Base-by-base conservation (phyloP, 1,140 invertebrate species). In the Drosophila quadrilineata region DNA sequence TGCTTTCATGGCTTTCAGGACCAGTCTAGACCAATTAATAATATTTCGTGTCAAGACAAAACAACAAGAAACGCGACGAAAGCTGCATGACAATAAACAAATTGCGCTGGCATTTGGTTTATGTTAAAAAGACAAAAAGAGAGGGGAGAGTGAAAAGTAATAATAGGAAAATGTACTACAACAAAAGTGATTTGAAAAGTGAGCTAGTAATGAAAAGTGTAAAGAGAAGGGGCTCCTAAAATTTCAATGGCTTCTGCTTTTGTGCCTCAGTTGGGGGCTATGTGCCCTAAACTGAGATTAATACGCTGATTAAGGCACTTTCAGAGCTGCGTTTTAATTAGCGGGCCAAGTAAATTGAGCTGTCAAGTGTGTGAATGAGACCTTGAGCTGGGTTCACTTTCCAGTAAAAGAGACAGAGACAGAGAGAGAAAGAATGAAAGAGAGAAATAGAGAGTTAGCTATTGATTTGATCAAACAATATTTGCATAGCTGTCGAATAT, bases 11-110 rank as follows among this genome's bases (percentile, higher is more conserved):
- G 28, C 56, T 71, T 46, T 43, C 41, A 48, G 49, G 29, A 36
- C 48, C 54, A 52, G 76, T 82, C 76, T 82, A 82, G 76, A 82
- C 76, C 56, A 76, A 82, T 82, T 73, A 76, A 82, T 82, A 77
- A 82, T 82, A 77, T 82, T 82, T 57, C 73, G 64, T 77, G 73
- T 76, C 76, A 73, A 84, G 76, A 65, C 36, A 52, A 84, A 74
- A 67, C 71, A 74, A 56, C 71, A 60, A 75, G 66, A 80, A 80
- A 69, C 68, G 72, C 36, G 46, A 24, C 46, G 14, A 62, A 73
- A 53, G 48, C 24, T 60, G 21, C 49, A 31, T 50, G 67, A 62
- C 33, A 70, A 65, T 82, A 77, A 82, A 66, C 69, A 66, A 73
- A 70, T n/a, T 76, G 59, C 56, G 24, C 29, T 12, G 36, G 45